Base-by-base conservation (phyloP, 2,797 vertebrate genomes). In the Eupleurogrammus muticus region DNA sequence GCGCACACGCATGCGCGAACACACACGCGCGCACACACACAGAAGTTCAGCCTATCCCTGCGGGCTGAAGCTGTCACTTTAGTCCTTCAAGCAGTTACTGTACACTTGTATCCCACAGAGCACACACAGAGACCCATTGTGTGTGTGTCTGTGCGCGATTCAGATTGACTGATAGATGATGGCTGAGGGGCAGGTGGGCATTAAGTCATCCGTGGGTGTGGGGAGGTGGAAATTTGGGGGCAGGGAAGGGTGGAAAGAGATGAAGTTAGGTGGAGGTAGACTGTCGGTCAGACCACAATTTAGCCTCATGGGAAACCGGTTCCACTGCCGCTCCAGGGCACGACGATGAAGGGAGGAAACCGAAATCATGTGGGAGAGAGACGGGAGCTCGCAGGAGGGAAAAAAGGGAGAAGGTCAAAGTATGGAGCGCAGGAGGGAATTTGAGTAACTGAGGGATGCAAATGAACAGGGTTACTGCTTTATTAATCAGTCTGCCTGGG, bases 121-220 rank as follows among this genome's bases (percentile, higher is more conserved):
- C 79, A 53, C 66, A 77, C 80, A 83, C 75, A 69, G 14, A 56
- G 62, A 59, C 54, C 50, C 62, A 82, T 75, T 81, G 72, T 83
- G 69, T 73, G 62, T 80, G 75, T 60, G 63, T 36, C 52, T 51
- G 61, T 59, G 62, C 53, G 81, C 9, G 77, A 81, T 72, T 84
- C 66, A 76, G 77, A 77, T 77, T 84, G 90, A 93, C 87, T 92
- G 93, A 93, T 93, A 87, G 92, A 91, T 88, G 75, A 89, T 91
- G 82, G 87, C 93, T 90, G 80, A 84, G 44, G 90, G 92, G 87
- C 75, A 83, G 81, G 83, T 90, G 90, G 86, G 84, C 54, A 78
- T 19, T 86, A 86, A 92, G 88, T 91, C 92, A 92, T 88, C 83
- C 19, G 73, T 9, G 47, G 66, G 72, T 71, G 78, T 69, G 59